These are phyloP conservation scores for Ibycter americanus DNA, from an alignment of 2,797 vertebrate species.

Conservation along the genomic window DNA sequence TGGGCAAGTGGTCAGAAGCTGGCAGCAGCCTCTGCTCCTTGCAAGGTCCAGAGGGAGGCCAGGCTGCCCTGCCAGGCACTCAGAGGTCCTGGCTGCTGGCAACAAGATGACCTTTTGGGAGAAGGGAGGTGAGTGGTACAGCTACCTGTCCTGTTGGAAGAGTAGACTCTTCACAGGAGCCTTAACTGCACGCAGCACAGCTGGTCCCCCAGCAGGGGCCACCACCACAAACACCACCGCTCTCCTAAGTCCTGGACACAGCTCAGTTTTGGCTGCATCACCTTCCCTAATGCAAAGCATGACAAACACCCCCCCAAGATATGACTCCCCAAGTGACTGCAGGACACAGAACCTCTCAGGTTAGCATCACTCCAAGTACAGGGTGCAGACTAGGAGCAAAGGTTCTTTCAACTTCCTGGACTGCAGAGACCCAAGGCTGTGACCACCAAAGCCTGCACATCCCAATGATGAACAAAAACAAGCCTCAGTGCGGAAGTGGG, in stretches of 20 bases:
- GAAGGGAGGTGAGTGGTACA: not conserved
- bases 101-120: accelerated
- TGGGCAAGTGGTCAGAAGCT: not conserved
- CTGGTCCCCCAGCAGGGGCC: not conserved
- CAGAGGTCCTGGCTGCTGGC: not conserved
- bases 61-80: not conserved
- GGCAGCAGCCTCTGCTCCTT: not conserved
- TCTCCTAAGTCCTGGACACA: not conserved
- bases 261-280: not conserved
- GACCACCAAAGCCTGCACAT: not conserved
- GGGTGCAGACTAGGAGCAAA: not conserved
- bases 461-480: not conserved
- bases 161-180: not conserved
- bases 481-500: not conserved
- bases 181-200: not conserved
- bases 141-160: not conserved
- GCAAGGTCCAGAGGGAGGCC: not conserved
- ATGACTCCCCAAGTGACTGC: not conserved
- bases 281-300: not conserved
- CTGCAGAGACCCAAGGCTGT: not conserved
- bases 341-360: not conserved
- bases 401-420: not conserved
- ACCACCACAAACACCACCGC: not conserved
- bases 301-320: not conserved
- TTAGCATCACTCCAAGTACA: not conserved